Base-by-base conservation (phyloP, 1,140 invertebrate genomes). In the Thalassaphorura encarpata region DNA sequence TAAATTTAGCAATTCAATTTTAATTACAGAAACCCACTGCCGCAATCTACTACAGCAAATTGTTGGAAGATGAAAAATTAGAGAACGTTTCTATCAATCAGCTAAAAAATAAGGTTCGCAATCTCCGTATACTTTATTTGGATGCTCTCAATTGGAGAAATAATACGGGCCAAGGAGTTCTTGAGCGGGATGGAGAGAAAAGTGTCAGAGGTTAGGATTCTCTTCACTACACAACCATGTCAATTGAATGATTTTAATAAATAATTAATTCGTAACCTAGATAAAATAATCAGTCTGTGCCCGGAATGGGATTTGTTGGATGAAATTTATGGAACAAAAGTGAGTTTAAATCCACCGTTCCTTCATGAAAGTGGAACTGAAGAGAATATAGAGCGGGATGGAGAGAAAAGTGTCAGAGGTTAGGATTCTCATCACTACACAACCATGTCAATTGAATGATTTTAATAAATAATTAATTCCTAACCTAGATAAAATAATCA, bases 171-270 rank as follows among this genome's bases (percentile, higher is more conserved):
- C 46, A 48, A 48, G 46, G 46, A 48, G 18, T 48, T 6, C 11
- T 24, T 8, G 46, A n/a, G 11, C 6, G 11, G 6, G 42, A 43
- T 23, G 42, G 42, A 23, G 42, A 41, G 21, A 43, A 53, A 24
- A 48, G 39, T 68, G 68, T 82, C 11, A 8, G 23, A 18, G 19
- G 46, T 48, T 11, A 36, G 13, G 15, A 29, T 8, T 5, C 46
- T 8, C 4, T 29, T 11, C 15, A 48, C 11, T 8, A 11, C 26
- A 27, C 13, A 8, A 36, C n/a, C n/a, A 11, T 11, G n/a, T 36
- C 11, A 36, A 36, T n/a, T n/a, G 11, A 36, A 36, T 11, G 11
- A 36, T 36, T 36, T 11, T 36, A 11, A 36, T 11, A 11, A n/a
- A 36, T 11, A n/a, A 11, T n/a, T 11, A 11, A n/a, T n/a, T 36